A percentile compares a stretch with the other conserved stretches of the same genome.
phyloP scores from a whole-genome alignment of 1,140 invertebrate species.

The Sarcophaga peregrina region DNA sequence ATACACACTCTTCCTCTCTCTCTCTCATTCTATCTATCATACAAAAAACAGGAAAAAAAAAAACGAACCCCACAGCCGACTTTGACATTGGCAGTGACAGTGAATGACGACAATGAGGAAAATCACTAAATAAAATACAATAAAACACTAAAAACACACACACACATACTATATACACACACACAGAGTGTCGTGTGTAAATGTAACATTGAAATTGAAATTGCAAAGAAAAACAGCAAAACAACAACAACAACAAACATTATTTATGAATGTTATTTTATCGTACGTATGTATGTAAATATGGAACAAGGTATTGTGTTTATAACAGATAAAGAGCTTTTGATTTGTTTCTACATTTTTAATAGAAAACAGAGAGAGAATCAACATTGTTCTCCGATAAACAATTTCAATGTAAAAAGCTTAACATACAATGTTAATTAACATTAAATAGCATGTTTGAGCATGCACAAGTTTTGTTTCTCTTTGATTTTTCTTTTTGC shows the following conservation, averaged over 20 bases:
- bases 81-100: conserved; percentile 41
- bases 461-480: background rate
- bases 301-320: no score
- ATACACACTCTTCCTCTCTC: background rate
- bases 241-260: no score
- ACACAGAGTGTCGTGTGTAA: background rate
- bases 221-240: background rate
- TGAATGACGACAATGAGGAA: conserved; percentile 41
- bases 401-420: no score
- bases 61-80: conserved; percentile 16
- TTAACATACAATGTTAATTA: no score
- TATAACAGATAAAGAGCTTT: no score
- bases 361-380: no score
- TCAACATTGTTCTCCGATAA: no score
- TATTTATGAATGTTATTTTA: no score
- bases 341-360: no score
- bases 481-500: background rate
- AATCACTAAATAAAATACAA: conserved; percentile 27
- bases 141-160: conserved; percentile 7
- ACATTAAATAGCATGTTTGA: no score
- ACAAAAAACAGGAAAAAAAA: background rate
- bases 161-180: background rate
- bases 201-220: conserved; percentile 28
- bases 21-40: background rate
- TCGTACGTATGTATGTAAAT: no score